phyloP scores from a whole-genome alignment of 2,797 vertebrate species.

The Alca torda region DNA sequence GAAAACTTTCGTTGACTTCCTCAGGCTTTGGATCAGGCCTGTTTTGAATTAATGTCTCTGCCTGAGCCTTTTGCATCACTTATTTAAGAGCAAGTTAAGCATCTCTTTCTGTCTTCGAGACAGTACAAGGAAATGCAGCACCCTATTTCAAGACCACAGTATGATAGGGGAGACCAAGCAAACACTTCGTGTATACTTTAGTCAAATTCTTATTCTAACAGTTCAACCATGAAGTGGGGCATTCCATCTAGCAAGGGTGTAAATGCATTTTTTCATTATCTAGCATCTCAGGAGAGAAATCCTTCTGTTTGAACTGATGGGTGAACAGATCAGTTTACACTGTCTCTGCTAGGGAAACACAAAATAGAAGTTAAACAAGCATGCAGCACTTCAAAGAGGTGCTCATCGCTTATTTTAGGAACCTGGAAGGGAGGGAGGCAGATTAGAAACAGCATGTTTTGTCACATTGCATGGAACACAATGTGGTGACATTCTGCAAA shows the following conservation, averaged over 20 bases:
- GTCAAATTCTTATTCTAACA: neutral
- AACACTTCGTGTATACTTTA: neutral
- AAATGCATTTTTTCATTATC: neutral
- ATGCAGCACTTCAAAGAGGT: conserved; percentile 63
- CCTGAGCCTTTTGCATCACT: neutral
- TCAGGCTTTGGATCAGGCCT: neutral
- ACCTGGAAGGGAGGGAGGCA: conserved; percentile 8
- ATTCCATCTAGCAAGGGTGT: neutral
- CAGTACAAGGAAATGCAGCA: neutral
- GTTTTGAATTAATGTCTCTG: neutral
- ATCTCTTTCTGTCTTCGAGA: neutral
- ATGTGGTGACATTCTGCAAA: conserved; percentile 33
- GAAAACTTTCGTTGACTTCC: neutral
- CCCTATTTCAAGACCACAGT: neutral
- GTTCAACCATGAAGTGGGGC: neutral
- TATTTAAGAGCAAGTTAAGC: neutral
- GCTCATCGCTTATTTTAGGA: conserved; percentile 49
- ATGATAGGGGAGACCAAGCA: neutral
- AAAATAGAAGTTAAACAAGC: conserved; percentile 58
- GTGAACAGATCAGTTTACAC: conserved; percentile 45
- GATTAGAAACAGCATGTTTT: conserved; percentile 60
- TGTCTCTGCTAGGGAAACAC: conserved; percentile 37
- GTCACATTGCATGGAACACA: conserved; percentile 46
- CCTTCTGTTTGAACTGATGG: conserved; percentile 44
- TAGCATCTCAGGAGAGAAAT: conserved; percentile 27